Conservation (phyloP, 2,888 invertebrate genomes). For the Nymphalis urticae region DNA sequence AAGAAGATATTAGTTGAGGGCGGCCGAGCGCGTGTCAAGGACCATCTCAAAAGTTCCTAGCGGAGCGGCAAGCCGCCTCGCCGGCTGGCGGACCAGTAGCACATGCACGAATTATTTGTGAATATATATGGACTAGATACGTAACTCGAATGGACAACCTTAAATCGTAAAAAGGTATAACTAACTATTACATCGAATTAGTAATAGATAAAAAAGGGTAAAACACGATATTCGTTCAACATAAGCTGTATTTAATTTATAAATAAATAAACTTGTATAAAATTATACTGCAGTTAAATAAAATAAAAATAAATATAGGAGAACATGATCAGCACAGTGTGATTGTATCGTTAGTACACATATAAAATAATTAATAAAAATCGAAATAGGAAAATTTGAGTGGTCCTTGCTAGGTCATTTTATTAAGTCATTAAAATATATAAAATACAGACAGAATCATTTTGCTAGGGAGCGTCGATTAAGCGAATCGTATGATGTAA, state of each 20-base stretch:
- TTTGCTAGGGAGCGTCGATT: constrained; percentile 40
- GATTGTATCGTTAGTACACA: constrained; percentile 38
- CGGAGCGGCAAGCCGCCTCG: constrained; percentile 47
- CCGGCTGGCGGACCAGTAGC: constrained; percentile 63
- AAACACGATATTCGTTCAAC: constrained; percentile 60
- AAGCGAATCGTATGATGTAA: constrained; percentile 35
- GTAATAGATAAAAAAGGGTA: constrained; percentile 65
- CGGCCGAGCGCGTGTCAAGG: constrained; percentile 85
- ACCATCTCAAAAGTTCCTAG: constrained; percentile 97
- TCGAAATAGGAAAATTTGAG: constrained; percentile 86
- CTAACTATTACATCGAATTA: constrained; percentile 77
- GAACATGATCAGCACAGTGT: constrained; percentile 42
- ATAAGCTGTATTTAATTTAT: constrained; percentile 62
- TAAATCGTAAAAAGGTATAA: constrained; percentile 60
- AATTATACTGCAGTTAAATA: constrained; percentile 35
- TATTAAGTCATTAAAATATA: constrained; percentile 29
- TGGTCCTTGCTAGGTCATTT: constrained; percentile 85
- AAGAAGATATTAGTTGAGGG: constrained; percentile 84
- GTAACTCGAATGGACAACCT: constrained; percentile 67
- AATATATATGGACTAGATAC: constrained; percentile 48
- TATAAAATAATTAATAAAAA: constrained; percentile 54
- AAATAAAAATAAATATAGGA: constrained; percentile 50
- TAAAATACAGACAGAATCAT: constrained; percentile 35
- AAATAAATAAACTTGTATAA: constrained; percentile 30
- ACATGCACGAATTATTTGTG: constrained; percentile 64